Conservation (phyloP, 2,888 invertebrate genomes). For the Agrilus biguttatus region DNA sequence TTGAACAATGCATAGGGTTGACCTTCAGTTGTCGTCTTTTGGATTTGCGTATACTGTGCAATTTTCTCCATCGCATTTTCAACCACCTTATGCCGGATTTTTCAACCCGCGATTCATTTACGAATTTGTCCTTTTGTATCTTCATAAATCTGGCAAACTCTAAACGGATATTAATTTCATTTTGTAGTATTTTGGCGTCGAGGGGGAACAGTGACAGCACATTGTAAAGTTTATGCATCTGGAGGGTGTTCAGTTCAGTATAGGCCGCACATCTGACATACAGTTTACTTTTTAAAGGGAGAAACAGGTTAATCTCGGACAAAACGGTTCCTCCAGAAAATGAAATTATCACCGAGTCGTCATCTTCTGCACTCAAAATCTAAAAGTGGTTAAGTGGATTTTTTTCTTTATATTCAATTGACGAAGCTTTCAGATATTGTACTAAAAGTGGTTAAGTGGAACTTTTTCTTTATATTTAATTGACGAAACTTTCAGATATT, state of each 20-base stretch:
- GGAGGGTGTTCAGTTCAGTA: conserved; percentile 37
- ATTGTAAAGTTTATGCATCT: conserved; percentile 32
- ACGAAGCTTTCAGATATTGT: too few relatives aligned
- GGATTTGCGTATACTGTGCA: not conserved
- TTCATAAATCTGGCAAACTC: not conserved
- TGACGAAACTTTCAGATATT: too few relatives aligned
- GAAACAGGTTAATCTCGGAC: conserved; percentile 35
- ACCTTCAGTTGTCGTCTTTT: not conserved
- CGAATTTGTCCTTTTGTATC: too few relatives aligned
- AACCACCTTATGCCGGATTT: conserved; percentile 4
- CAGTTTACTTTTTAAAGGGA: conserved; percentile 27
- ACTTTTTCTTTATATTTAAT: too few relatives aligned
- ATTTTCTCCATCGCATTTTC: conserved; percentile 1
- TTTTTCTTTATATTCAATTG: too few relatives aligned
- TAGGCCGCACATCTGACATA: conserved; percentile 35
- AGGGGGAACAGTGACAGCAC: conserved; percentile 35
- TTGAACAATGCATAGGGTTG: conserved; percentile 8
- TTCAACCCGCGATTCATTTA: too few relatives aligned
- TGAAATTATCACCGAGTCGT: conserved; percentile 40
- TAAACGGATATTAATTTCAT: not conserved
- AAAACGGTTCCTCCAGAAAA: conserved; percentile 39
- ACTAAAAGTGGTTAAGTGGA: too few relatives aligned
- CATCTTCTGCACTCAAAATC: conserved; percentile 36
- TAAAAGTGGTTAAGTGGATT: not conserved
- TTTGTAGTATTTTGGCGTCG: conserved; percentile 15